phyloP scores from a whole-genome alignment of 1,140 invertebrate species.

The Vollenhovia emeryi region DNA sequence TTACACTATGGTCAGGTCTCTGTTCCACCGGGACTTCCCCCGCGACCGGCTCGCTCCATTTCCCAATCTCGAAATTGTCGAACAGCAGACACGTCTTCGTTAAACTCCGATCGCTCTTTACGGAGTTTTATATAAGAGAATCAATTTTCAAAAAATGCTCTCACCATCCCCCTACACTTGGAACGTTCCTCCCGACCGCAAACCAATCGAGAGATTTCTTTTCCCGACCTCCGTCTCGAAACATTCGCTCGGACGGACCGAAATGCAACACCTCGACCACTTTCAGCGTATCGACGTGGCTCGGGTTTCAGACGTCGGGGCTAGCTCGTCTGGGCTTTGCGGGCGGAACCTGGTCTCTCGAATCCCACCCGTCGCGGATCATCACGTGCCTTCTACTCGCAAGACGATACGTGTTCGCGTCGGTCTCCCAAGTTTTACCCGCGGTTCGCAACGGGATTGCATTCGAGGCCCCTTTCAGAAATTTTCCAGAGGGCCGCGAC shows the following conservation, averaged over 20 bases:
- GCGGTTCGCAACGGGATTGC: neutral
- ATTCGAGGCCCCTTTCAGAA: too few relatives aligned
- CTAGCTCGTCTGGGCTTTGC: slow-evolving; percentile 48
- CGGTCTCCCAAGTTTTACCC: slow-evolving; percentile 49
- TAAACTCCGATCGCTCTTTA: neutral
- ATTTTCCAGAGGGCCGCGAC: neutral
- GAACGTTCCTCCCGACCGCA: slow-evolving; percentile 16
- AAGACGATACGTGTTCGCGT: slow-evolving; percentile 41
- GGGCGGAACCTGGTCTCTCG: slow-evolving; percentile 60
- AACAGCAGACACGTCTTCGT: neutral
- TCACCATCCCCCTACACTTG: neutral
- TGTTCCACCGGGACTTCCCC: neutral
- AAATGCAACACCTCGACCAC: slow-evolving; percentile 68
- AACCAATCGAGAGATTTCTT: slow-evolving; percentile 41
- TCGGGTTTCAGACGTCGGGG: slow-evolving; percentile 64
- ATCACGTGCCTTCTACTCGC: slow-evolving; percentile 14
- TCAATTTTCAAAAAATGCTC: neutral
- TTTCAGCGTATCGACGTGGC: slow-evolving; percentile 65
- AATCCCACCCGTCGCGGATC: slow-evolving; percentile 8
- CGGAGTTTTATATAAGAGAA: neutral
- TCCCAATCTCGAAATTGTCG: neutral
- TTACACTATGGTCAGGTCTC: too few relatives aligned
- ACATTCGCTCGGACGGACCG: slow-evolving; percentile 65
- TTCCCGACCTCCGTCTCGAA: neutral
- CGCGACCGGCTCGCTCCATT: neutral